Conservation (phyloP, 2,113 vertebrate genomes). For the Syngnathus scovelli region DNA sequence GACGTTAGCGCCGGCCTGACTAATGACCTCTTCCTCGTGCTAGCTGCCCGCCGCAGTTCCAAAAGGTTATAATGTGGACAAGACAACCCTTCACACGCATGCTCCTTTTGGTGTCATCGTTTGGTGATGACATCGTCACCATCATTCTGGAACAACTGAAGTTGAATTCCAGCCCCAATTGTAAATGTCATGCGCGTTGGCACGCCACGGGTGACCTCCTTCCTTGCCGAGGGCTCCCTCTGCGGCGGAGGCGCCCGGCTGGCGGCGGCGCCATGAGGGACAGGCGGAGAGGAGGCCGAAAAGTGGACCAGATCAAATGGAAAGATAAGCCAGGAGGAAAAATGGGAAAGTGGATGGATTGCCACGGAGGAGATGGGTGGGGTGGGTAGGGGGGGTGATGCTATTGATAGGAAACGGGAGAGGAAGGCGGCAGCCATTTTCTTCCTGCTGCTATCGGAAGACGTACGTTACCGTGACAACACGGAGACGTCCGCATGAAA, state of each 20-base stretch:
- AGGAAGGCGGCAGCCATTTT: not conserved
- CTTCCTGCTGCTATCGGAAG: not conserved
- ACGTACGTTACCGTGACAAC: not conserved
- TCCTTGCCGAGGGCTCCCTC: no score
- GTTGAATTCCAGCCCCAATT: no score
- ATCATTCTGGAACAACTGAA: no score
- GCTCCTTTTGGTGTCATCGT: no score
- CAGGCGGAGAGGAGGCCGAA: not conserved
- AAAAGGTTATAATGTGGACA: no score
- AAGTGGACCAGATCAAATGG: not conserved
- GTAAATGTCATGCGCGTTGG: no score
- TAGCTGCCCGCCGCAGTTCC: no score
- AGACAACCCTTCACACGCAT: no score
- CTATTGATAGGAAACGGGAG: not conserved
- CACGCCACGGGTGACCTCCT: no score
- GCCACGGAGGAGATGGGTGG: not conserved
- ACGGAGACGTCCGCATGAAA: no score
- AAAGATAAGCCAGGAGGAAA: not conserved
- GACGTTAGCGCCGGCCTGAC: not conserved
- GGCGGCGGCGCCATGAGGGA: not conserved
- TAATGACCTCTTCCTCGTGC: not conserved
- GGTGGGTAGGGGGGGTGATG: not conserved
- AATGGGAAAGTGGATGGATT: conserved; percentile 1
- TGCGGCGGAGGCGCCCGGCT: no score
- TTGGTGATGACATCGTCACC: no score